Base-by-base conservation (phyloP, 1,140 invertebrate genomes). In the Drosophila busckii region DNA sequence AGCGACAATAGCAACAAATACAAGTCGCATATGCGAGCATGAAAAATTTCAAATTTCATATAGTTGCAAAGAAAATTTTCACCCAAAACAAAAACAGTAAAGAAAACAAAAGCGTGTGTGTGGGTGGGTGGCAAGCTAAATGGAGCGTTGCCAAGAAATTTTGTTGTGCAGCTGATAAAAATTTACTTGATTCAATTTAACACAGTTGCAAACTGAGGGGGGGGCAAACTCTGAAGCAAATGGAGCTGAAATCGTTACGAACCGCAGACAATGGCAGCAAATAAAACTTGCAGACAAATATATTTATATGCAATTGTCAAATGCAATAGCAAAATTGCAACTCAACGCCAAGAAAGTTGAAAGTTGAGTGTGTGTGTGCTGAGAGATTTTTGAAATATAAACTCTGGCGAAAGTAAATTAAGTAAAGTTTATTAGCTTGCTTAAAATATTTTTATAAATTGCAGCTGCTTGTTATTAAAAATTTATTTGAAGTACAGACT, bases 111-210 rank as follows among this genome's bases (percentile, higher is more conserved):
- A 6, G 12, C 6, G 10, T n/a, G n/a, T 15, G 6, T 1, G 7
- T 38, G 17, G 4, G 4, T 10, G 38, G 22, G 8, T 2, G 9
- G 26, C 10, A n/a, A 45, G 54, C 17, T 41, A 29, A 52, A 52
- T 59, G 55, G 37, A 52, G 50, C 50, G 44, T 48, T 78, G 63
- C 62, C 49, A 80, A 80, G 53, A 80, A 60, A 78, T 80, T 78
- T 78, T 60, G 68, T 68, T 59, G 42, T 55, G 49, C 46, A 55
- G 71, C 73, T 71, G 73, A 80, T 78, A 80, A 80, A 80, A 80
- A 78, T 71, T 78, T 68, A 80, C 73, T 78, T 71, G 42, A 78
- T 80, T 62, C 71, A 59, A 46, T 78, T 80, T 71, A 23, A n/a
- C 16, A 7, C 1, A 31, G 16, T 8, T n/a, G n/a, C n/a, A n/a